phyloP scores from a whole-genome alignment of 2,797 vertebrate species.

The Esox lucius region DNA sequence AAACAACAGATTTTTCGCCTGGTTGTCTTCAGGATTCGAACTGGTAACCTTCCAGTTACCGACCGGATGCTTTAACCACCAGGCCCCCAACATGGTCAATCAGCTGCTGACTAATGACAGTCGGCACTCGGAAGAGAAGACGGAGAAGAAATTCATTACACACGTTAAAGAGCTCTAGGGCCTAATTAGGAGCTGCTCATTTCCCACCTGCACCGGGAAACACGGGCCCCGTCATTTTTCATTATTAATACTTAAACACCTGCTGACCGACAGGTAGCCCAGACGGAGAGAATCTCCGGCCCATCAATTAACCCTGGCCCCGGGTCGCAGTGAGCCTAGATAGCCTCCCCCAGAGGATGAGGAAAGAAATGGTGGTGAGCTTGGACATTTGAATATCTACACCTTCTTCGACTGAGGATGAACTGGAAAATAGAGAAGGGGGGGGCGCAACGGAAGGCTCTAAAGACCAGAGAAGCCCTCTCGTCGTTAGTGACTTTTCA shows the following conservation, averaged over 20 bases:
- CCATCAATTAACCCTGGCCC: background rate
- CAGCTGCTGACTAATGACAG: background rate
- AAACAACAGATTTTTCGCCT: too few relatives aligned
- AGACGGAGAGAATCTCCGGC: background rate
- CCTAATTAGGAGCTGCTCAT: slow-evolving; percentile 55
- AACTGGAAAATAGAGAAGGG: background rate
- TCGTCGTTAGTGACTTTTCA: background rate
- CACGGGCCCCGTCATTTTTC: slow-evolving; percentile 47
- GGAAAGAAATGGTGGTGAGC: background rate
- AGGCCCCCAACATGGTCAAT: too few relatives aligned
- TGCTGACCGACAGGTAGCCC: slow-evolving; percentile 39
- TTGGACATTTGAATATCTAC: slow-evolving; percentile 2
- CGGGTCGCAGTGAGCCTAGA: background rate
- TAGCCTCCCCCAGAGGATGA: background rate
- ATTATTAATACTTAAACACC: slow-evolving; percentile 60
- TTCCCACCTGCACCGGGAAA: slow-evolving; percentile 49
- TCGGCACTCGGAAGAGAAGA: background rate
- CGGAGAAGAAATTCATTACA: background rate
- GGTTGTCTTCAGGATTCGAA: too few relatives aligned
- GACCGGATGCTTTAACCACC: too few relatives aligned
- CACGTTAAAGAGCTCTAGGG: slow-evolving; percentile 46
- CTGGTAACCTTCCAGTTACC: too few relatives aligned
- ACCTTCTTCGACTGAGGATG: background rate
- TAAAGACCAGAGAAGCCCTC: background rate
- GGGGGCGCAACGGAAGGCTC: background rate